Base-by-base conservation (phyloP, 2,797 vertebrate species). In the Gobionotothen gibberifrons region DNA sequence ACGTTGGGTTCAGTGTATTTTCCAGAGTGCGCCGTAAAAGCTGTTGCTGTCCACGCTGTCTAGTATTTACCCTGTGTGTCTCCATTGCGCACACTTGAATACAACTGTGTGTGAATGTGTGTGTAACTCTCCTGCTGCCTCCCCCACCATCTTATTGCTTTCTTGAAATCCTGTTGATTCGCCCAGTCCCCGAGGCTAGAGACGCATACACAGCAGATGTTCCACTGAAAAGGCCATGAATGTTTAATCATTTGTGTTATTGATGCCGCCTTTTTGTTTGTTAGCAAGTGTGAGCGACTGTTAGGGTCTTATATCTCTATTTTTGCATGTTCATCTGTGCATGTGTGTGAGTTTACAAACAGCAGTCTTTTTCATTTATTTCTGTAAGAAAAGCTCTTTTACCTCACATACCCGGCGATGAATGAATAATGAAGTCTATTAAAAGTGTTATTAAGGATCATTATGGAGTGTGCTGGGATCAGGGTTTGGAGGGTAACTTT, bases 201-300 rank as follows among this genome's bases (percentile, higher is more conserved):
- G 89, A 92, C 92, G 93, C 92, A 90, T 89, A 87, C 87, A 84
- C 86, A 94, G 92, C 93, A 96, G 93, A 94, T 95, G 93, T 95
- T 95, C 90, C 84, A 84, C 92, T 91, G 92, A 88, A 96, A 93
- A 94, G 94, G 90, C 93, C 90, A 93, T 96, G 93, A 95, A 95
- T 95, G 94, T 95, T 96, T 96, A 94, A 94, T 96, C 93, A 94
- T 95, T 94, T 94, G 94, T 94, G 94, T 96, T 96, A 96, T 95
- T 95, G 96, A 95, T 95, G 95, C 94, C 79, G 90, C 90, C 93
- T 94, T 94, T 95, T 88, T 93, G 89, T 92, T 92, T 89, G 88
- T 87, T 84, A 86, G 89, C 87, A 92, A 92, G 88, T 91, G 86
- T 88, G 90, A 93, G 90, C 42, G 74, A 91, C 82, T 80, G 86